Conservation (phyloP, 2,113 vertebrate genomes). For the Girardinichthys multiradiatus region DNA sequence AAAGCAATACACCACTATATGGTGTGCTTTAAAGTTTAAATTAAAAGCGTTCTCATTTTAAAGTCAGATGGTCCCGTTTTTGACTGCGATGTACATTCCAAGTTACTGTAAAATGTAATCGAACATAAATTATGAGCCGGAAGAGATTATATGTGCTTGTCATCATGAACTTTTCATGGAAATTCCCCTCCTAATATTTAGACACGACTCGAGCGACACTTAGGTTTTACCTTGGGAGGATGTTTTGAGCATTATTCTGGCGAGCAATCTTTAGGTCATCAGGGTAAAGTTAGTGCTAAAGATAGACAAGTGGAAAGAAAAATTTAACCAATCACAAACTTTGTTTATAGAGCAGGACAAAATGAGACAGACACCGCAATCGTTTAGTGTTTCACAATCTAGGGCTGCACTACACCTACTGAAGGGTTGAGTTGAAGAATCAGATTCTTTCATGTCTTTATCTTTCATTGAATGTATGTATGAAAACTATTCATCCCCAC, state of each 20-base stretch:
- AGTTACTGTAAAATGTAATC: not conserved
- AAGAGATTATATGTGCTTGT: not conserved
- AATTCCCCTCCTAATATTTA: conserved; percentile 44
- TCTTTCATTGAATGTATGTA: not conserved
- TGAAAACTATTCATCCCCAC: not conserved
- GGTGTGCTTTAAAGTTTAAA: not conserved
- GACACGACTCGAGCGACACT: conserved; percentile 24
- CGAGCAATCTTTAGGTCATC: conserved; percentile 37
- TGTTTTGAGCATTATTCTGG: conserved; percentile 40
- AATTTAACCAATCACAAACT: conserved; percentile 60
- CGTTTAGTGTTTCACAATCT: conserved; percentile 55
- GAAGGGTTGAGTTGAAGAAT: conserved; percentile 1
- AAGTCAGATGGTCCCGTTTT: not conserved
- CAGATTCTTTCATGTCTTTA: not conserved
- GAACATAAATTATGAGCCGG: not conserved
- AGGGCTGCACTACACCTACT: conserved; percentile 7
- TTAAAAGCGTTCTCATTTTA: not conserved
- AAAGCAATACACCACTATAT: not conserved
- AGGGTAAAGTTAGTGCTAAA: conserved; percentile 36
- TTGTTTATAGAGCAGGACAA: conserved; percentile 58
- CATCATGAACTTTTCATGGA: conserved; percentile 23
- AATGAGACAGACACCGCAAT: conserved; percentile 42
- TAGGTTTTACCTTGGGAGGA: conserved; percentile 49
- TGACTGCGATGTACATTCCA: not conserved
- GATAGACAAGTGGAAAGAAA: conserved; percentile 37